A percentile compares a stretch with the other conserved stretches of the same genome.
phyloP scores from a whole-genome alignment of 2,113 vertebrate species.

The Platysteira castanea region DNA sequence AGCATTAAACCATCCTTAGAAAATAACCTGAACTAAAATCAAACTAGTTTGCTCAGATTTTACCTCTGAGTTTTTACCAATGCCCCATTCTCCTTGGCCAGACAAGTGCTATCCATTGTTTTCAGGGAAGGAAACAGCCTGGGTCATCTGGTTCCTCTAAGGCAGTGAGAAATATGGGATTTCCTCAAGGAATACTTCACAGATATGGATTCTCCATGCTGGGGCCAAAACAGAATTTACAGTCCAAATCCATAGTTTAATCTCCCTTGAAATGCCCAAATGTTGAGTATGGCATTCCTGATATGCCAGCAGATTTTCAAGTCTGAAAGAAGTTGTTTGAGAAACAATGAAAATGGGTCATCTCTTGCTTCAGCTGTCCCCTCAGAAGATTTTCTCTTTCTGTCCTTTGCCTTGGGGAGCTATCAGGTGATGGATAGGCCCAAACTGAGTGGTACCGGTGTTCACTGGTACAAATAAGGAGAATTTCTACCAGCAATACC shows the following conservation, averaged over 20 bases:
- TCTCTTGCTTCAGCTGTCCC: background rate
- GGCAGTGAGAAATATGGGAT: background rate
- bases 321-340: background rate
- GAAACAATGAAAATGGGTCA: background rate
- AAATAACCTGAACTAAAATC: background rate
- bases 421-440: background rate
- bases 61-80: background rate
- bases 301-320: background rate
- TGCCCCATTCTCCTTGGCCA: background rate
- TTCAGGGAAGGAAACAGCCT: background rate
- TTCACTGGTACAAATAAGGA: background rate
- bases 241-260: background rate
- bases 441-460: background rate
- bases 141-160: background rate
- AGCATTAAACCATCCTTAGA: background rate
- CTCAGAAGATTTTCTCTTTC: background rate
- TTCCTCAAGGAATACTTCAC: background rate
- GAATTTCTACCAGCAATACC: rapidly evolving
- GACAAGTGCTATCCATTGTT: background rate
- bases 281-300: background rate
- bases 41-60: background rate
- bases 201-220: background rate
- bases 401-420: background rate
- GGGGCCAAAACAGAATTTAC: background rate
- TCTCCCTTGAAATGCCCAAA: background rate